phyloP scores from a whole-genome alignment of 2,113 vertebrate genomes.

The Hydrochoerus hydrochaeris region DNA sequence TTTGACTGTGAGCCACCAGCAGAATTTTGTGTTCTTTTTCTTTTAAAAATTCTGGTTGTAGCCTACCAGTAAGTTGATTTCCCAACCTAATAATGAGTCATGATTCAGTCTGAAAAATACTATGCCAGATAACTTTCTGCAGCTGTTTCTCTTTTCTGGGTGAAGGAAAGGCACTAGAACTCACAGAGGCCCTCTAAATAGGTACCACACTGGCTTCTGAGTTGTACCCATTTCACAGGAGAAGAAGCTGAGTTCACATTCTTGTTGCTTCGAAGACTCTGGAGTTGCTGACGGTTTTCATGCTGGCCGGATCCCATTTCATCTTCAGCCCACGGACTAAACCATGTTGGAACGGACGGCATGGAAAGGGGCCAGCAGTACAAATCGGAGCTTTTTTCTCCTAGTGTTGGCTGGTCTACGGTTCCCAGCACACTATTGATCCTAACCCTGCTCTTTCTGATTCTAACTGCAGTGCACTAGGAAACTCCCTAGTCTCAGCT shows the following conservation, averaged over 20 bases:
- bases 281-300: background rate
- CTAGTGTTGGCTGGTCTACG: background rate
- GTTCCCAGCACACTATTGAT: background rate
- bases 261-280: background rate
- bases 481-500: conserved; percentile 31
- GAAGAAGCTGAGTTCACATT: background rate
- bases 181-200: background rate
- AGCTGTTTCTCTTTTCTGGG: conserved; percentile 24
- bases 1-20: background rate
- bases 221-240: background rate
- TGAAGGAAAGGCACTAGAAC: background rate
- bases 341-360: background rate
- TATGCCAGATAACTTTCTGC: background rate
- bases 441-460: background rate
- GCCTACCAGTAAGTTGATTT: conserved; percentile 27
- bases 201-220: background rate
- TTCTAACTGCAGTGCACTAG: background rate
- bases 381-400: background rate
- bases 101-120: conserved; percentile 19
- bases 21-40: background rate
- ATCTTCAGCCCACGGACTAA: background rate
- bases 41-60: conserved; percentile 43
- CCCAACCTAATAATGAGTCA: conserved; percentile 7
- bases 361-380: background rate
- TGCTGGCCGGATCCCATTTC: background rate